Base-by-base conservation (phyloP, 2,888 invertebrate species). In the Ornithoptera priamus region DNA sequence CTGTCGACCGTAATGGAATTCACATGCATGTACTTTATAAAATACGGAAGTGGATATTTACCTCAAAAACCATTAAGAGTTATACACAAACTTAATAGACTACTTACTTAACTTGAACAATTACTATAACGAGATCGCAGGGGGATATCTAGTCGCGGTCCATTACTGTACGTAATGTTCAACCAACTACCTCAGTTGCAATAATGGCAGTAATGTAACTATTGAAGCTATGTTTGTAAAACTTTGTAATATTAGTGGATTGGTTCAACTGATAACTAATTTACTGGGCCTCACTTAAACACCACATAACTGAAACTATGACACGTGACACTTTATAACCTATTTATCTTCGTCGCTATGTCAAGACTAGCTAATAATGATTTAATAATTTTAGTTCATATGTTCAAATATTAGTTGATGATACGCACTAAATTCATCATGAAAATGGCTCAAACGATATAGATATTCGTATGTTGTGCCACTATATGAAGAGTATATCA, bases 31-130 rank as follows among this genome's bases (percentile, higher is more conserved):
- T 20, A 57, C 7, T 57, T 57, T 20, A 53, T 53, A 53, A 53
- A 17, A 53, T 6, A 6, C 0, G 6, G n/a, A 57, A n/a, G 57
- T n/a, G 3, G 5, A 57, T 22, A 7, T 22, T 20, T 8, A 57
- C 57, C 57, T 20, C 57, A 70, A 64, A 69, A 36, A 57, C 59
- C 62, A 63, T 64, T 68, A 50, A 68, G 58, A 42, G 39, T 56
- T 50, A 65, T 59, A 30, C 59, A 59, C 59, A 30, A 59, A 24
- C 59, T 59, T 24, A 30, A 30, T 20, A 30, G 30, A 59, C 24
- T 59, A 59, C 59, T 59, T 24, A 59, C 59, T 24, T 69, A 59
- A 58, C 65, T 39, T 71, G 61, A 68, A 63, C 69, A 71, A 69
- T 76, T 46, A 62, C 5, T 22, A 62, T 46, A 62, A 62, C 62